Conservation (phyloP, 2,797 vertebrate genomes). For the Tauraco hartlaubi region DNA sequence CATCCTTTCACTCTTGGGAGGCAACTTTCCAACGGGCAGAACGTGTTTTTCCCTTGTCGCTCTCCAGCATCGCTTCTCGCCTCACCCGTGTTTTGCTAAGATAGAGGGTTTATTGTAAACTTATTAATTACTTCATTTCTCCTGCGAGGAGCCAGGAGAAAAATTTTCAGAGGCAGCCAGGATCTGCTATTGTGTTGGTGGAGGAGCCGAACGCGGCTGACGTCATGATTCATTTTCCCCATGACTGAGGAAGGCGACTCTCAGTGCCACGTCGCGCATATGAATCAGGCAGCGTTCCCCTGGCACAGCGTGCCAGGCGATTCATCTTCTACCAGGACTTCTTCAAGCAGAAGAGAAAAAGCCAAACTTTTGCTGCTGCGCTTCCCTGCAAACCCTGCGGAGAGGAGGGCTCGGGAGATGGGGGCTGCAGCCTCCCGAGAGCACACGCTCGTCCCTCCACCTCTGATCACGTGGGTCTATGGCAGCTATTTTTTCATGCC, state of each 20-base stretch:
- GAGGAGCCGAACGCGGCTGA: conserved; percentile 29
- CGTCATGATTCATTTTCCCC: conserved; percentile 73
- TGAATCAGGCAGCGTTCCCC: conserved; percentile 58
- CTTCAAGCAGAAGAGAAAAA: conserved; percentile 42
- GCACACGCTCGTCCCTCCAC: accelerated
- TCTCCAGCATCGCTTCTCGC: conserved; percentile 40
- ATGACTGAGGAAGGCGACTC: conserved; percentile 69
- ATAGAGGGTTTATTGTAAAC: conserved; percentile 77
- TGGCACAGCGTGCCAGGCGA: conserved; percentile 54
- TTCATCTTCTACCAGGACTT: conserved; percentile 63
- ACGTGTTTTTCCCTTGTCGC: conserved; percentile 42
- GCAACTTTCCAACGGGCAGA: conserved; percentile 36
- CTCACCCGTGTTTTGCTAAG: conserved; percentile 66
- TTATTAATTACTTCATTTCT: conserved; percentile 80
- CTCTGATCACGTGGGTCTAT: neutral
- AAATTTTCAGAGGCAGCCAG: conserved; percentile 49
- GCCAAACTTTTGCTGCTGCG: neutral
- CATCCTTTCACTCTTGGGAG: conserved; percentile 29
- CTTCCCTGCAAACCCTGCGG: neutral
- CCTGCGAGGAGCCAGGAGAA: conserved; percentile 55
- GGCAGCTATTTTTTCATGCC: neutral
- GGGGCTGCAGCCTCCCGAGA: neutral
- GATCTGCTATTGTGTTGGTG: conserved; percentile 63
- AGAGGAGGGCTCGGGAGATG: neutral
- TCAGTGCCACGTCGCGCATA: conserved; percentile 29